Base-by-base conservation (phyloP, 2,113 vertebrate genomes). In the Brachyistius frenatus region DNA sequence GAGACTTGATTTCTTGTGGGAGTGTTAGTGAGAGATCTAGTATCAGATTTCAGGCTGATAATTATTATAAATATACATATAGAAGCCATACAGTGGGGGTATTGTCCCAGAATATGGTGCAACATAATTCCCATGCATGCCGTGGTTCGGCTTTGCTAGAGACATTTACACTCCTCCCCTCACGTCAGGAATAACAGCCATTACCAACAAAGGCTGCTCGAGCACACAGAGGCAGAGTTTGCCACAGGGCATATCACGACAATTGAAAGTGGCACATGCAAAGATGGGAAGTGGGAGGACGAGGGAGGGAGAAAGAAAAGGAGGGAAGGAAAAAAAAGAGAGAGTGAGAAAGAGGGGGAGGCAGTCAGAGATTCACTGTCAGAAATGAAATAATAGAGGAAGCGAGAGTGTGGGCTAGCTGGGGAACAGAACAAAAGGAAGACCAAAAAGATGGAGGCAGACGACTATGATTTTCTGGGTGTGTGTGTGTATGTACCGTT, bases 181-280 rank as follows among this genome's bases (percentile, higher is more conserved):
- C 54, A 62, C 89, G 87, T 89, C 85, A 91, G 88, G 84, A 93
- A 92, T 89, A 94, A 91, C 92, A 94, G 84, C 93, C 91, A 93
- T 92, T 92, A 93, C 91, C 93, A 89, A 92, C 90, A 87, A 89
- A 93, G 92, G 89, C 90, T 89, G 92, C 88, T 91, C 77, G n/a
- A 91, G 89, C 89, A 90, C 86, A 90, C 87, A 92, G 89, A 91
- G 88, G 89, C 91, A 85, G 81, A 88, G 86, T 90, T 93, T 87
- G 89, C 93, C 93, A 92, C 90, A 91, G 92, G 92, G 92, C 91
- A 94, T 89, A 89, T 95, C 94, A 94, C 87, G 77, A 73, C 93
- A 94, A 95, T 94, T 88, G 91, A 93, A 95, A 93, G 93, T 93
- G 94, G 93, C 94, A 94, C 92, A 94, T 94, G 93, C 91, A 94